Base-by-base conservation (phyloP, 1,140 invertebrate species). In the Tetragonula clypearis region DNA sequence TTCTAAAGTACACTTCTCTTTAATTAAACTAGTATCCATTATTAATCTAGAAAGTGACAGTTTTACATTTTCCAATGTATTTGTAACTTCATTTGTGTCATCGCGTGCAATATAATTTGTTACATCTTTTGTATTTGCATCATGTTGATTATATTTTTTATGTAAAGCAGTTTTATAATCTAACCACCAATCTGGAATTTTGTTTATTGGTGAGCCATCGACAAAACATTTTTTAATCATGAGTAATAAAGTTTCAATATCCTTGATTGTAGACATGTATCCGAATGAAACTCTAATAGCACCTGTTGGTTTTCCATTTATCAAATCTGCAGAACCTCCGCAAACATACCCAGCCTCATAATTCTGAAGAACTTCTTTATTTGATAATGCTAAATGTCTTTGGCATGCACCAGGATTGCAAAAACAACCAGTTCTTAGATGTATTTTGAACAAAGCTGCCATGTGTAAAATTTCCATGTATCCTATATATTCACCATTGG, bases 331-430 rank as follows among this genome's bases (percentile, higher is more conserved):
- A 82, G 97, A 96, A 93, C 99, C 99, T 0, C 99, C 98, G 95
- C 99, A 99, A 58, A 98, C 96, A 93, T 99, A 99, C 14, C 99
- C 99, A 60, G 97, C 96, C 94, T 98, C 96, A 93, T 97, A 98
- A 92, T 99, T 98, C 35, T 96, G 95, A 87, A 96, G 96, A 82
- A 99, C 95, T 65, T 98, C 96, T 9, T 96, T 92, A 66, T 97
- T 95, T 0, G 96, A 96, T 15, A 99, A 93, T 6, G 95, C 94
- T 49, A 99, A 95, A 93, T 98, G 97, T 60, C 96, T 95, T 94
- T 99, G 98, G 94, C 99, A 99, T 12, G 98, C 98, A 30, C 99
- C 99, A 12, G 98, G 97, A 95, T 99, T 99, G 93, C 99, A 99
- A 93, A 99, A 99, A 93, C 99, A 99, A 1, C 99, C 99, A 5